Evolutionary conservation across 2,113 vertebrate genomes (phyloP), one percentile per base, ranked within the genome.

Genomic region (Semicossyphus pulcher): DNA sequence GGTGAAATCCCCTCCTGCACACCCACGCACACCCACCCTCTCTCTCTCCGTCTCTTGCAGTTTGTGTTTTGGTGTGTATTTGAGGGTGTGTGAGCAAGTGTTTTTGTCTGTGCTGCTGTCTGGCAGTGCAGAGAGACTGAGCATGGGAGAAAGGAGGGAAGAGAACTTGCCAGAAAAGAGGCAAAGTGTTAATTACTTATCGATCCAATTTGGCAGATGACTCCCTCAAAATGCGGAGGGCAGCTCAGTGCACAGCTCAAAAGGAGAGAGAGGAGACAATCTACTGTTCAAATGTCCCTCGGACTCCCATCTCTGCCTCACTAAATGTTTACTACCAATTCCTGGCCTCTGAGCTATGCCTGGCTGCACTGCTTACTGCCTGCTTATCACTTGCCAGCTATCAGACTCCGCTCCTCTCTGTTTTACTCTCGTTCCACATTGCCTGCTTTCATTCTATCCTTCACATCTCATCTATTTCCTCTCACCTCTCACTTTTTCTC

Each of bases 171-270:
- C 90, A 89, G 81, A 57, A 58, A 72, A 77, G 78, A 88, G 82
- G 65, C 81, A 80, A 86, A 89, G 92, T 91, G 93, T 92, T 94
- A 94, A 93, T 93, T 92, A 93, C 86, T 91, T 93, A 94, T 94
- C 63, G 93, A 94, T 94, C 83, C 90, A 93, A 92, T 92, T 93
- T 94, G 87, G 88, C 84, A 89, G 87, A 92, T 89, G 88, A 92
- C 88, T 91, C 87, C 84, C 86, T 90, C 88, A 89, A 87, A 86
- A 88, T 63, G 89, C 52, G 14, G 61, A 82, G 69, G 81, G 71
- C 76, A 85, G 74, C 73, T 75, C 57, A 29, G 74, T 48, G 74
- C 61, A 31, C 41, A 36, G 73, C 67, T 88, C 64, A 68, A 82
- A 88, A 21, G 66, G 63, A 86, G 76, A 71, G 80, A 69, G 60